Evolutionary conservation across 2,888 invertebrate species (phyloP).

Genomic region (Rotaria magnacalcarata): DNA sequence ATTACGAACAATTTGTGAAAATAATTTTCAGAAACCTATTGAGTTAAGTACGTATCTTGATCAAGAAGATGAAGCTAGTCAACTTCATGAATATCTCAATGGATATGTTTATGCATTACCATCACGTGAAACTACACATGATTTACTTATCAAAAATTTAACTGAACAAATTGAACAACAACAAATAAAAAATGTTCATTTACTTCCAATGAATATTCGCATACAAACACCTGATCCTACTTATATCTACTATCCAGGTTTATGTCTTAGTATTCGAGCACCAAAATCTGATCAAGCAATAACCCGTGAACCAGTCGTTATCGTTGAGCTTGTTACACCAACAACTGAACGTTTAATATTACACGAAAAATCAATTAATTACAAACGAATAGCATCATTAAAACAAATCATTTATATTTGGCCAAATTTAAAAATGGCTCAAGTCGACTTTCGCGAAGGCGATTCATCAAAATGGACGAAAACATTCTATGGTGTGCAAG

Average conservation of each 20-base stretch:
- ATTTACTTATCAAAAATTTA: not conserved
- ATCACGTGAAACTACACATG: not conserved
- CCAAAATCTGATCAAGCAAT: not conserved
- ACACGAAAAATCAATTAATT: conserved; percentile 17
- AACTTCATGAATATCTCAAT: not conserved
- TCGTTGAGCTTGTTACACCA: conserved; percentile 21
- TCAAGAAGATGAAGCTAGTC: not conserved
- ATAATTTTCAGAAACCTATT: conserved; percentile 12
- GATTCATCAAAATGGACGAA: not conserved
- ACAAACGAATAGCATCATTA: not conserved
- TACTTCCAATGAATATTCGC: conserved; percentile 10
- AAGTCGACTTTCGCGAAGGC: not conserved
- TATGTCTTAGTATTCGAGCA: conserved; percentile 6
- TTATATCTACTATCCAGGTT: conserved; percentile 19
- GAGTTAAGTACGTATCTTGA: conserved; percentile 15
- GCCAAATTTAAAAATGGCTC: conserved; percentile 29
- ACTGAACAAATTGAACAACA: not conserved
- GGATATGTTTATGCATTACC: conserved; percentile 13
- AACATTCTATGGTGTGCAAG: not conserved
- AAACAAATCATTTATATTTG: conserved; percentile 17
- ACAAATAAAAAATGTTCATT: conserved; percentile 4
- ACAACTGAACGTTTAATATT: conserved; percentile 27
- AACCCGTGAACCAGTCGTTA: conserved; percentile 18
- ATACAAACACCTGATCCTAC: conserved; percentile 19
- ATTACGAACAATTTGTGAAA: not conserved